Evolutionary conservation across 2,113 vertebrate species (phyloP), one percentile per base, ranked within the genome.

Genomic region (Conger conger): DNA sequence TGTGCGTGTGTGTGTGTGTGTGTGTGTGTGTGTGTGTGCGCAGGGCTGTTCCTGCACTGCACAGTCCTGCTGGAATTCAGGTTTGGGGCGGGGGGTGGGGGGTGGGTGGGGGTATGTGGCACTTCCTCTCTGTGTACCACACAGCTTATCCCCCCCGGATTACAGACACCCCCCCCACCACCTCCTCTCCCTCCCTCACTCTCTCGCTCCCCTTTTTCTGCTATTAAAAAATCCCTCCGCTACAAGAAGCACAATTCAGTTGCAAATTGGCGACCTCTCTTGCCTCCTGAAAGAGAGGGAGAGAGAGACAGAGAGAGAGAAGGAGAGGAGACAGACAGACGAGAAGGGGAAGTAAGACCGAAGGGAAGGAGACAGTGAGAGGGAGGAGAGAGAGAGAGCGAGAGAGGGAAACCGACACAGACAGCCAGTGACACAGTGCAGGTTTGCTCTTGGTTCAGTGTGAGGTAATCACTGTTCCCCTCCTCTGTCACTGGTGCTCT

Each of bases 91-190:
- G 90, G 91, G 93, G 92, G 90, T 92, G 90, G 88, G 86, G 91
- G 91, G 93, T 91, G 91, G 91, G 88, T 86, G 90, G 90, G 93
- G 93, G 91, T 92, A 91, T 90, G 60, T 93, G 91, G 91, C 93
- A 95, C 94, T 95, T 95, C 93, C 93, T 95, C 92, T 94, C 93
- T 93, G 89, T 96, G 93, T 95, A 93, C 91, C 87, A 91, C 92
- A 90, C 91, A 93, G 93, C 92, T 95, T 94, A 94, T 94, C 93
- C 93, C 93, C 91, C 91, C 91, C 86, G 94, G 94, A 94, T 94
- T 94, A 95, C 87, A 90, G 86, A 88, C 85, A 87, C 83, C 88
- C 90, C 87, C 90, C 88, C 23, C 7, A 13, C 79, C 79, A 27
- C 76, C 80, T 80, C 80, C 87, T 85, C 73, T 63, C 57, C 4